phyloP scores from a whole-genome alignment of 1,140 invertebrate genomes.

The Drosophila santomea region DNA sequence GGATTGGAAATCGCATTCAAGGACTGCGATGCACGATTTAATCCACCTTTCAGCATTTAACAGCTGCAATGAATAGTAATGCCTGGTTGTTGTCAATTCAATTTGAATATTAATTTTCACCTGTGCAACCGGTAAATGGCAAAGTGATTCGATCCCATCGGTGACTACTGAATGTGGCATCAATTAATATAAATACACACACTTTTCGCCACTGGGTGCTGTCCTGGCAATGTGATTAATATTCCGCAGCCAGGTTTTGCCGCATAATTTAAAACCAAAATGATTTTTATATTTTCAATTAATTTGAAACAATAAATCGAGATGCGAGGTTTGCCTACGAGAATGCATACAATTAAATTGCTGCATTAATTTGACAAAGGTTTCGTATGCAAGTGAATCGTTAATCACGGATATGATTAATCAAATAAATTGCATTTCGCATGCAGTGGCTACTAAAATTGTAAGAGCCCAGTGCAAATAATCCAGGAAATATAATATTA shows the following conservation, averaged over 20 bases:
- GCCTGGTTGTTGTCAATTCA: slow-evolving; percentile 26
- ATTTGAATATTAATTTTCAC: slow-evolving; percentile 20
- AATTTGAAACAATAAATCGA: slow-evolving; percentile 60
- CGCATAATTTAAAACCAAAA: slow-evolving; percentile 58
- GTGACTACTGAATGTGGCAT: slow-evolving; percentile 31
- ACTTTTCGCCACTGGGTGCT: slow-evolving; percentile 32
- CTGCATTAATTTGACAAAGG: slow-evolving; percentile 31
- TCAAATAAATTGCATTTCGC: slow-evolving; percentile 25
- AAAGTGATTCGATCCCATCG: slow-evolving; percentile 22
- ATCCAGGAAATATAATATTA: not conserved
- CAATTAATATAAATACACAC: slow-evolving; percentile 63
- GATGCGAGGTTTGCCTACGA: slow-evolving; percentile 9
- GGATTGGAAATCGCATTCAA: slow-evolving; percentile 18
- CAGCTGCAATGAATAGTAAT: slow-evolving; percentile 13
- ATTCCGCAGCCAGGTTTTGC: slow-evolving; percentile 45
- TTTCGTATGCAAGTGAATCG: slow-evolving; percentile 32
- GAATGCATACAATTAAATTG: slow-evolving; percentile 30
- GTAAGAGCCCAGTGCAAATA: too few species aligned
- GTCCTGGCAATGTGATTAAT: slow-evolving; percentile 51
- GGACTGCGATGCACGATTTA: slow-evolving; percentile 7
- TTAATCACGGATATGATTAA: slow-evolving; percentile 28
- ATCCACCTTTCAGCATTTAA: slow-evolving; percentile 18
- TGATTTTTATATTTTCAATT: slow-evolving; percentile 47
- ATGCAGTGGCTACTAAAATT: not conserved
- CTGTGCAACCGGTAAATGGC: slow-evolving; percentile 4